phyloP scores from a whole-genome alignment of 2,113 vertebrate species.

The Cyanoderma ruficeps region DNA sequence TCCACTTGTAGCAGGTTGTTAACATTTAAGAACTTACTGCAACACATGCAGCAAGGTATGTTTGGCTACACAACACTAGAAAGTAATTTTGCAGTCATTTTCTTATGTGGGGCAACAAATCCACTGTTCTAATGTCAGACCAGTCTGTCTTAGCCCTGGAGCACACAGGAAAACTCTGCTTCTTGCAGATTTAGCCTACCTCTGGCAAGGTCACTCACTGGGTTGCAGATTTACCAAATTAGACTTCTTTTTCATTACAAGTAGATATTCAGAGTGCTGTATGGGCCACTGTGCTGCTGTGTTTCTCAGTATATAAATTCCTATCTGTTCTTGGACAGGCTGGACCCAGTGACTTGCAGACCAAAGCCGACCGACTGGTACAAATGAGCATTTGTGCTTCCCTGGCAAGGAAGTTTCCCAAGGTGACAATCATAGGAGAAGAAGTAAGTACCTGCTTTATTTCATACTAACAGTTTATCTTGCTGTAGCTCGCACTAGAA shows the following conservation, averaged over 20 bases:
- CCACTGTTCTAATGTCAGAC: background rate
- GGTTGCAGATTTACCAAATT: background rate
- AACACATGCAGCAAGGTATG: background rate
- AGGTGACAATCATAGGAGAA: conserved; percentile 93
- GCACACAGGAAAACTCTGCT: background rate
- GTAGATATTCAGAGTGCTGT: background rate
- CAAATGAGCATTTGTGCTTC: conserved; percentile 95
- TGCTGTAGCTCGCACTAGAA: background rate
- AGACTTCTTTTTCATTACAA: background rate
- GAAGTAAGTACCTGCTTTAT: conserved; percentile 78
- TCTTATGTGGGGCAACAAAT: background rate
- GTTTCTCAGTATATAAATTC: background rate
- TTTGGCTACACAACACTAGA: background rate
- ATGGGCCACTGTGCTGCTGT: background rate
- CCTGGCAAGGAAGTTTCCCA: conserved; percentile 86
- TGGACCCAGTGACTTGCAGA: conserved; percentile 90
- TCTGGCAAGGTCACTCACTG: background rate
- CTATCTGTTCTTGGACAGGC: conserved; percentile 70
- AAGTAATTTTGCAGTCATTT: background rate
- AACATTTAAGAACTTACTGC: background rate
- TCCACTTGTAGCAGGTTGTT: background rate
- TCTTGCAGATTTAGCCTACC: background rate
- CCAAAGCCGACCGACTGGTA: conserved; percentile 90
- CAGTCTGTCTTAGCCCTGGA: background rate
- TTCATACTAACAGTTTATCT: background rate